A percentile compares a stretch with the other conserved stretches of the same genome.
Evolutionary conservation across 2,113 vertebrate species (phyloP).

Genomic region (Benitochromis conjunctus): DNA sequence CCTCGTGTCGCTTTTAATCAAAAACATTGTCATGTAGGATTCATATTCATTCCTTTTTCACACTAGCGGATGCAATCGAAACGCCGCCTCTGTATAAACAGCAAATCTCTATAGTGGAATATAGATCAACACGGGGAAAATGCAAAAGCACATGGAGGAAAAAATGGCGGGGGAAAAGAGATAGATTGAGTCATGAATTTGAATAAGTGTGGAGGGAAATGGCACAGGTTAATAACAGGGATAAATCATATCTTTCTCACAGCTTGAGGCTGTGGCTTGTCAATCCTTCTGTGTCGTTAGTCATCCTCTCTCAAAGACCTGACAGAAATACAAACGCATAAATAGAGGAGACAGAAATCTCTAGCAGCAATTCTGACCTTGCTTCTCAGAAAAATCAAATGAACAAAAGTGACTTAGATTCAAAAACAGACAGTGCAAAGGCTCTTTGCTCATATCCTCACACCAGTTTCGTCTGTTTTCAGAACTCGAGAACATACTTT

Average conservation of each 20-base stretch:
- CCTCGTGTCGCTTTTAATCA: constrained; percentile 42
- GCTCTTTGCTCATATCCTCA: neutral
- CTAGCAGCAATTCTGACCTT: constrained; percentile 46
- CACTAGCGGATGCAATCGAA: constrained; percentile 5
- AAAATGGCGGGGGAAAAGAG: constrained; percentile 1
- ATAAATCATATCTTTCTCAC: constrained; percentile 59
- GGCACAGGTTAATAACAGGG: constrained; percentile 64
- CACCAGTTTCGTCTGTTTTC: neutral
- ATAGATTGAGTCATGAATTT: constrained; percentile 55
- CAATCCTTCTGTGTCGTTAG: constrained; percentile 52
- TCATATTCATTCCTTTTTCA: constrained; percentile 27
- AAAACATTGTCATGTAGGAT: constrained; percentile 43
- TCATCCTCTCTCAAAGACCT: constrained; percentile 55
- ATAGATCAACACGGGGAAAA: constrained; percentile 41
- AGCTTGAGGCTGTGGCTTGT: constrained; percentile 52
- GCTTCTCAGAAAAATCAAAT: constrained; percentile 37
- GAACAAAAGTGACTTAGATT: constrained; percentile 23
- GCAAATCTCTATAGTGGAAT: constrained; percentile 46
- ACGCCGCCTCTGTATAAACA: constrained; percentile 42
- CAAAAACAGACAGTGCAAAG: constrained; percentile 17
- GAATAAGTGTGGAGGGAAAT: constrained; percentile 50
- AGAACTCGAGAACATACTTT: neutral
- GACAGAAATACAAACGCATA: constrained; percentile 56
- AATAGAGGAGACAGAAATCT: constrained; percentile 48
- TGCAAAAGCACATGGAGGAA: constrained; percentile 2